Base-by-base conservation (phyloP, 1,140 invertebrate genomes). In the Sinonovacula constricta region DNA sequence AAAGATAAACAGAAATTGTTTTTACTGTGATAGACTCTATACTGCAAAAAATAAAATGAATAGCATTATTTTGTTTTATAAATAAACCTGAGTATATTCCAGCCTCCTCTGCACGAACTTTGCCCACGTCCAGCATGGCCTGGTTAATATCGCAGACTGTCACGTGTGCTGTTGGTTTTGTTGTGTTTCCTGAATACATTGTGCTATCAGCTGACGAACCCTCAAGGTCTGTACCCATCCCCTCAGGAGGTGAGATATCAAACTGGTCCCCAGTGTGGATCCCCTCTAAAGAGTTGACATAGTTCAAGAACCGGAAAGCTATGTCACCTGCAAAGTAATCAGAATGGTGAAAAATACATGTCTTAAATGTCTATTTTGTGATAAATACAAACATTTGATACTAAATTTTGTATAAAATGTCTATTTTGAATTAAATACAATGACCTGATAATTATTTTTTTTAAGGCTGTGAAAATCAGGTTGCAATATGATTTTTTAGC, bases 101-200 rank as follows among this genome's bases (percentile, higher is more conserved):
- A 76, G 92, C 88, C 57, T 92, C 91, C 80, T 93, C 82, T 2
- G 96, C 95, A 90, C 95, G 93, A 34, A 92, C 86, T 92, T 95
- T 93, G 1, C 98, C 98, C 60, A 98, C 97, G 83, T 98, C 94
- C 14, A 99, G 88, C 98, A 99, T 99, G 75, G 95, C 94, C 84
- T 95, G 92, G 92, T 99, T 99, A 53, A 99, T 99, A 91, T 99
- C 98, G 88, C 94, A 95, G 0, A 99, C 94, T 14, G 96, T 97
- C n/a, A 99, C 92, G 83, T 91, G 85, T 62, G 26, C 45, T 26
- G 4, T 54, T 33, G 26, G 62, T 45, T 1, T 14, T 45, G 1
- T 14, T 60, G 14, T 65, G 31, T 70, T 22, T n/a, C 30, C 68
- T 39, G 31, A 72, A n/a, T 31, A 24, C 49, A 30, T 18, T 31